Conservation (phyloP, 2,113 vertebrate species). For the Heterocephalus glaber region DNA sequence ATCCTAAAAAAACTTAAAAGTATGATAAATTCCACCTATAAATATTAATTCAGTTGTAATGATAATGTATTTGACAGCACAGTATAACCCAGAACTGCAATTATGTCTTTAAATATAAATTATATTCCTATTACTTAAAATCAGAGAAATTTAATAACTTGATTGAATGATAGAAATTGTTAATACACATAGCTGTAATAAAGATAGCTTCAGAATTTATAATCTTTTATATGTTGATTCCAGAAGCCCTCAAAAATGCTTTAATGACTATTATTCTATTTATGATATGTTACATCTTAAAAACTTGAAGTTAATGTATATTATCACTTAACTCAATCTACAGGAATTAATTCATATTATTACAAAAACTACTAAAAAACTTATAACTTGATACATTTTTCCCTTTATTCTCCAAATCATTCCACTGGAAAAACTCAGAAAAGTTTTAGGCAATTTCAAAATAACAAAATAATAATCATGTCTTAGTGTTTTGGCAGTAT, state of each 20-base stretch:
- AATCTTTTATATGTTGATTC: background rate
- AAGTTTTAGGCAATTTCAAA: background rate
- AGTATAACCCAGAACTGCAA: background rate
- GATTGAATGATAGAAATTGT: slow-evolving; percentile 24
- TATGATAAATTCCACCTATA: background rate
- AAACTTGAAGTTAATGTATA: slow-evolving; percentile 10
- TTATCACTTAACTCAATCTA: background rate
- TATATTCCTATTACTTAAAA: background rate
- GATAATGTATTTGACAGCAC: background rate
- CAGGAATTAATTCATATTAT: background rate
- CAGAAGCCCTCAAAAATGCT: background rate
- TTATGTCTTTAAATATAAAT: background rate
- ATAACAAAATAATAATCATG: slow-evolving; percentile 33
- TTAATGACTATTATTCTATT: background rate
- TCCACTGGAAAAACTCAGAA: background rate
- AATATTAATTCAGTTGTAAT: background rate
- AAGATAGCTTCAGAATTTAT: background rate
- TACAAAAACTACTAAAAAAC: slow-evolving; percentile 6
- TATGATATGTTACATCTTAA: slow-evolving; percentile 14
- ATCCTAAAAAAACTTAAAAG: slow-evolving; percentile 22
- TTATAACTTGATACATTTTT: background rate
- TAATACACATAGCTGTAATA: background rate
- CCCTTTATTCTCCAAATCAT: background rate
- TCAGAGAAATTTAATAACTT: background rate
- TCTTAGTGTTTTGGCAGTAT: background rate